Conservation (phyloP, 2,888 invertebrate genomes). For the Thecophora atra region DNA sequence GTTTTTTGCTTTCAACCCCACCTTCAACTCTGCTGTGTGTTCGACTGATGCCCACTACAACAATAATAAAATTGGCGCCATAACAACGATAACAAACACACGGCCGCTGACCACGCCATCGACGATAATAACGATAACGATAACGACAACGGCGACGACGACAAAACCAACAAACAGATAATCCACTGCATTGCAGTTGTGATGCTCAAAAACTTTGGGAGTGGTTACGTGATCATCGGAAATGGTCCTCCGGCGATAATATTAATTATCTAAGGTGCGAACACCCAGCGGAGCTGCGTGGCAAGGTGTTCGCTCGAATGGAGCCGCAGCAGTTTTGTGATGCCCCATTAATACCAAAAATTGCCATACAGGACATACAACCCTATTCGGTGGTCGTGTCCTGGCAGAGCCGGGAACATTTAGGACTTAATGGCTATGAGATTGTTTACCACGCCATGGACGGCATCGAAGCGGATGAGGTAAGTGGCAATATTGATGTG, state of each 20-base stretch:
- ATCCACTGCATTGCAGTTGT: slow-evolving; percentile 89
- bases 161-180: slow-evolving; percentile 70
- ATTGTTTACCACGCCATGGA: slow-evolving; percentile 83
- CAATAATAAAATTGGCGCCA: slow-evolving; percentile 33
- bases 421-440: slow-evolving; percentile 84
- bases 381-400: slow-evolving; percentile 86
- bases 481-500: slow-evolving; percentile 37
- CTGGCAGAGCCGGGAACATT: slow-evolving; percentile 90
- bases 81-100: neutral
- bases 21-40: slow-evolving; percentile 21
- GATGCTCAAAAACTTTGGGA: slow-evolving; percentile 91
- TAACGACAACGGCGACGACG: slow-evolving; percentile 30
- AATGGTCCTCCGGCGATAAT: slow-evolving; percentile 67
- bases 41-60: slow-evolving; percentile 19
- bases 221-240: slow-evolving; percentile 90
- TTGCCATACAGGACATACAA: slow-evolving; percentile 88
- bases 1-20: slow-evolving; percentile 1
- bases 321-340: slow-evolving; percentile 84
- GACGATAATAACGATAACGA: slow-evolving; percentile 29
- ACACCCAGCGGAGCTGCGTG: slow-evolving; percentile 82
- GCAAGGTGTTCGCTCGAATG: slow-evolving; percentile 79
- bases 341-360: slow-evolving; percentile 81
- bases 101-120: neutral
- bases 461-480: slow-evolving; percentile 51
- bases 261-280: slow-evolving; percentile 77